Evolutionary conservation across 1,140 invertebrate genomes (phyloP), one percentile per base, ranked within the genome.

Genomic region (Adoxophyes honmai): DNA sequence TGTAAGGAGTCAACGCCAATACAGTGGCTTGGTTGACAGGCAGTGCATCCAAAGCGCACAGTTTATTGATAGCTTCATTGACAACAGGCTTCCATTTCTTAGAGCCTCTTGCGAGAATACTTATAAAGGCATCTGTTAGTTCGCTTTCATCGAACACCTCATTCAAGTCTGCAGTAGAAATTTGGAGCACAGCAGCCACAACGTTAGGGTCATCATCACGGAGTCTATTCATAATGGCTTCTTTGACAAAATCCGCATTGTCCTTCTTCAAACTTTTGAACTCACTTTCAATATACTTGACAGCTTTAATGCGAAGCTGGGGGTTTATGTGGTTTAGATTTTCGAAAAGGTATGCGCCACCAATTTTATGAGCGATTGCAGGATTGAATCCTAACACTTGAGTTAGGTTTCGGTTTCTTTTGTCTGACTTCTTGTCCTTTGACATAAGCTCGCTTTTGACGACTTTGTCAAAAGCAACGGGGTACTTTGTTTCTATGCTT

Each of bases 321-420:
- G 92, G 64, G 72, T 90, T 93, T 4, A 91, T 80, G 71, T 95
- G 93, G 66, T 93, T 93, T 0, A 95, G 75, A 48, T 93, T 93
- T 70, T 93, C 90, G 58, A 95, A 93, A 0, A 94, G 85, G 11
- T 91, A 90, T 8, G 85, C 84, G 1, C 86, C 86, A 52, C 89
- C 89, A 11, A 91, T 76, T 73, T 88, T 85, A 58, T 91, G 89
- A 0, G 82, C 76, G 0, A 91, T 78, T 14, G 91, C 90, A 1
- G 91, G 85, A 54, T 91, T 89, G 55, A 91, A 91, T 13, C 86
- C 90, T 72, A 89, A 60, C 8, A 89, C 67, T 68, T 86, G 83
- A 37, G 81, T 81, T 9, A 90, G 59, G 6, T 76, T 64, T n/a
- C 57, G 13, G 11, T 61, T 58, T 67, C 72, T 73, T 34, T 70